phyloP scores from a whole-genome alignment of 2,113 vertebrate genomes.

The Rhinichthys klamathensis region DNA sequence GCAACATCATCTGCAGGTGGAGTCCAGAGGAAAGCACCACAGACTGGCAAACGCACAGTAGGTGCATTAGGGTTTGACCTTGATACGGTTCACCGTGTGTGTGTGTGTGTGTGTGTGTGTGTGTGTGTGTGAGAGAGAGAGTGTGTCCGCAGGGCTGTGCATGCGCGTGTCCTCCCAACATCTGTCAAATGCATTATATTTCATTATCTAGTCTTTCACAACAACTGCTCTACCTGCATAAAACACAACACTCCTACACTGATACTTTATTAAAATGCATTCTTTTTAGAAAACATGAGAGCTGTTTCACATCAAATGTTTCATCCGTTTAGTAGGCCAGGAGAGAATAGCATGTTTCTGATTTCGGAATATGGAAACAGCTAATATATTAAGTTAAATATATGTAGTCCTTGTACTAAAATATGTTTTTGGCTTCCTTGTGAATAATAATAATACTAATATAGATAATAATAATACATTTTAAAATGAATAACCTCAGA shows the following conservation, averaged over 20 bases:
- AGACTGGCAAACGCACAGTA: conserved; percentile 26
- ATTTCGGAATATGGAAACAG: conserved; percentile 29
- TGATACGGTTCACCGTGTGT: conserved; percentile 19
- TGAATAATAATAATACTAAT: neutral
- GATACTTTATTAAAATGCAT: conserved; percentile 1
- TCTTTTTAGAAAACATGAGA: conserved; percentile 15
- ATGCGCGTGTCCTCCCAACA: conserved; percentile 22
- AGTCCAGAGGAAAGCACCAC: neutral
- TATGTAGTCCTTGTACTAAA: neutral
- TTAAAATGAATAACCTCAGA: no score
- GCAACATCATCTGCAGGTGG: conserved; percentile 10
- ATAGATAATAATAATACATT: neutral
- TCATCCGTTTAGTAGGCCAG: neutral
- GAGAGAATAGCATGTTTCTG: conserved; percentile 19
- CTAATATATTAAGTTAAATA: neutral
- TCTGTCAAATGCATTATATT: conserved; percentile 38
- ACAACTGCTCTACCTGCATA: conserved; percentile 17
- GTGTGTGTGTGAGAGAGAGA: neutral
- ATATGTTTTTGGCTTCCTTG: neutral
- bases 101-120: neutral
- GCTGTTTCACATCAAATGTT: conserved; percentile 23
- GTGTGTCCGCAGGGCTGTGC: neutral
- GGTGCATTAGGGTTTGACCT: conserved; percentile 31
- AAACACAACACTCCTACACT: neutral
- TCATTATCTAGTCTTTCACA: conserved; percentile 8